Percentiles rank a stretch among this genome's conserved stretches.
Evolutionary conservation across 2,797 vertebrate genomes (phyloP).

Genomic region (Sylvia borin): DNA sequence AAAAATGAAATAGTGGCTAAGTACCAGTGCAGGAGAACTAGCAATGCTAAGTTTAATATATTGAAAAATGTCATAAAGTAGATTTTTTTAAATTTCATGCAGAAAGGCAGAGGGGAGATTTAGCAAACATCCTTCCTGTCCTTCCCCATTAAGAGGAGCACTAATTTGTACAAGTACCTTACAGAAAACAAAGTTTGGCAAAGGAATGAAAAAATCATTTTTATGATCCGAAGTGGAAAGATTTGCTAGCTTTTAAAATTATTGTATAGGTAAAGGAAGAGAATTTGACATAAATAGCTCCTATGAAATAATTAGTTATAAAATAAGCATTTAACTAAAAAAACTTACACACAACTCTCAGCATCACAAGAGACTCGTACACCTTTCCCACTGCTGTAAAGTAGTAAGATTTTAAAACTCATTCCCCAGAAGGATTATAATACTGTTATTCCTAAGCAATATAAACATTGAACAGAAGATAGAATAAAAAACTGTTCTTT

Average conservation of each 20-base stretch:
- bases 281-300: background rate
- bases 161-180: background rate
- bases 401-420: background rate
- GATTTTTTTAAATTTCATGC: background rate
- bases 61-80: background rate
- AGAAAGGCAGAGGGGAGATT: background rate
- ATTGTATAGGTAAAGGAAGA: background rate
- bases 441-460: background rate
- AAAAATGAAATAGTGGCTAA: background rate
- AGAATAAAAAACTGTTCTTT: background rate
- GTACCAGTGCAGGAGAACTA: background rate
- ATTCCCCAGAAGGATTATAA: background rate
- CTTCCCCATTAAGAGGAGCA: background rate
- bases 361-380: background rate
- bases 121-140: background rate
- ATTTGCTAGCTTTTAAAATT: background rate
- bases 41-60: background rate
- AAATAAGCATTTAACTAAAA: background rate
- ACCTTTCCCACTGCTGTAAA: background rate
- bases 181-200: background rate
- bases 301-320: background rate
- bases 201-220: background rate
- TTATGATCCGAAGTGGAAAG: background rate
- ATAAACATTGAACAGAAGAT: background rate
- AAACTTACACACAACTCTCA: background rate